phyloP scores from a whole-genome alignment of 2,113 vertebrate species.

The Pavo muticus region DNA sequence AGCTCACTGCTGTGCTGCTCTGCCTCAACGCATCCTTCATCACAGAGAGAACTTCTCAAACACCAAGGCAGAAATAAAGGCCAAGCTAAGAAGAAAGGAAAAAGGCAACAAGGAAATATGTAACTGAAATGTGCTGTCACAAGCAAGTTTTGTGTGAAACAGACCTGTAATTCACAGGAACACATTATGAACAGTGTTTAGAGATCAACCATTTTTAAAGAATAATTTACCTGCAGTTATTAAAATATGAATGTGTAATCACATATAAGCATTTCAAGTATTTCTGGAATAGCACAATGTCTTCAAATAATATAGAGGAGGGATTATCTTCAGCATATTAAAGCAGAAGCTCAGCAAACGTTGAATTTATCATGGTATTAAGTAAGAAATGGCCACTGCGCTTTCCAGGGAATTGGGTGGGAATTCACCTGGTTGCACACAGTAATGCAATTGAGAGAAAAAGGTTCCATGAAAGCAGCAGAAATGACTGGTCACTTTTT shows the following conservation, averaged over 20 bases:
- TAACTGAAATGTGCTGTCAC: neutral
- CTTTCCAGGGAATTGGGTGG: neutral
- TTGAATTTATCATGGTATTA: neutral
- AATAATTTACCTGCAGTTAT: neutral
- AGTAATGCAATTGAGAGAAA: neutral
- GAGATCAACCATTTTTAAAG: neutral
- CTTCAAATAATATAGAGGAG: neutral
- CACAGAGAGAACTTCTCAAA: neutral
- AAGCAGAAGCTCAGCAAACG: neutral
- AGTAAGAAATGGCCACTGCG: neutral
- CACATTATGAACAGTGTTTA: neutral
- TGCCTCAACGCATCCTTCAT: neutral
- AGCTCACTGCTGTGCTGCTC: neutral
- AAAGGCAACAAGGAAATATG: neutral
- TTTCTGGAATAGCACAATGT: too few species aligned
- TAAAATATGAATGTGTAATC: neutral
- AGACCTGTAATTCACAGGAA: neutral
- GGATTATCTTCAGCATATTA: neutral
- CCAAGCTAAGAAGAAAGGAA: neutral
- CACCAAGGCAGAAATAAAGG: neutral
- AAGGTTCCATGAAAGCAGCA: fast-evolving
- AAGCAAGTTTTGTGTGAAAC: neutral
- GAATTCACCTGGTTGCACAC: neutral
- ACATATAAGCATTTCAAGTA: neutral
- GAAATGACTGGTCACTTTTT: neutral